Conservation (phyloP, 2,113 vertebrate species). For the Melanerpes formicivorus region DNA sequence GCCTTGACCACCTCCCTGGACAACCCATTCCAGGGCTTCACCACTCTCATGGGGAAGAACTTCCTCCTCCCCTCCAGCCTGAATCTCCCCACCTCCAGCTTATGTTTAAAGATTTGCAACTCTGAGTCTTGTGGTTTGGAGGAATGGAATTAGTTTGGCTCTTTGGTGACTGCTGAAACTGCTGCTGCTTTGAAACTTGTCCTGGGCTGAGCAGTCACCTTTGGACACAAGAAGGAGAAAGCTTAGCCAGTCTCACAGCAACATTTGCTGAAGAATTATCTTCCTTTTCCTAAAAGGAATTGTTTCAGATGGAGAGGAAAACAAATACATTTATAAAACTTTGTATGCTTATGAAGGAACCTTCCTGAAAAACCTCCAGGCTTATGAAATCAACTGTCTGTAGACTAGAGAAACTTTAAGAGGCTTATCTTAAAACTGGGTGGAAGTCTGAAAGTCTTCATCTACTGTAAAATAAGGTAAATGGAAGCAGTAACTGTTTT, state of each 20-base stretch:
- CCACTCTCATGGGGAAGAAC: too few species aligned
- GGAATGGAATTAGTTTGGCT: not conserved
- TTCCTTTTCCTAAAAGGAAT: not conserved
- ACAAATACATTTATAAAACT: not conserved
- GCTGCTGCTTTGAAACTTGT: not conserved
- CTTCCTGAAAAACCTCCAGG: not conserved
- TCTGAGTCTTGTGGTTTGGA: not conserved
- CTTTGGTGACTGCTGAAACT: not conserved
- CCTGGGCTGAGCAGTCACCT: not conserved
- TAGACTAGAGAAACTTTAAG: not conserved
- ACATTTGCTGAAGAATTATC: not conserved
- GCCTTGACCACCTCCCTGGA: too few species aligned
- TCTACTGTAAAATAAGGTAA: not conserved
- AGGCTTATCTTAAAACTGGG: not conserved
- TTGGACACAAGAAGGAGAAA: not conserved
- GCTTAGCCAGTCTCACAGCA: not conserved
- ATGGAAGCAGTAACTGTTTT: not conserved
- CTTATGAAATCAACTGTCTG: not conserved
- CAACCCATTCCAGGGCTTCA: too few species aligned
- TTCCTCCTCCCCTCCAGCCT: too few species aligned
- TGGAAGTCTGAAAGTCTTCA: not conserved
- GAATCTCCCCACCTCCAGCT: too few species aligned
- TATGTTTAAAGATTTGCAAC: not conserved
- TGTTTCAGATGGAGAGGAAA: not conserved
- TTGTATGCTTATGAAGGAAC: not conserved